Conservation (phyloP, 2,797 vertebrate species). For the Galaxias olidus region DNA sequence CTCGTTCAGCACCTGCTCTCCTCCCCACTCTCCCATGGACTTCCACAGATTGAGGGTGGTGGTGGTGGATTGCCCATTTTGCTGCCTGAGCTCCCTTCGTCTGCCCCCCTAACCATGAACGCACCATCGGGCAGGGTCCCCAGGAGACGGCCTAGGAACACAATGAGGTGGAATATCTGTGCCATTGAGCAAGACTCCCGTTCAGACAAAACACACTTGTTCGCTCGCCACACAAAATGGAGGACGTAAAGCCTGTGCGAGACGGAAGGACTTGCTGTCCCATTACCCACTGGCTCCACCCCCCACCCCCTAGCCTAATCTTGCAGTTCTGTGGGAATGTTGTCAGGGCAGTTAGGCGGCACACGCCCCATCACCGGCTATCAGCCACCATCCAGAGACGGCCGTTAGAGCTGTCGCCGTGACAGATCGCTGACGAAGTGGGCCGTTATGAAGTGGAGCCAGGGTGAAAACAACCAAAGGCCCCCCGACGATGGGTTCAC, state of each 20-base stretch:
- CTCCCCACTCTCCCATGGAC: no score
- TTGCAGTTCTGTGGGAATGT: conserved; percentile 59
- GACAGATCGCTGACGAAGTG: conserved; percentile 55
- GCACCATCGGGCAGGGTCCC: conserved; percentile 39
- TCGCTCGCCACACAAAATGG: conserved; percentile 58
- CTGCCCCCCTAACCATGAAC: conserved; percentile 9
- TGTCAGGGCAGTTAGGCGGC: conserved; percentile 48
- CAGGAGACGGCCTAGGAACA: conserved; percentile 58
- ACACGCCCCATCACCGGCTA: conserved; percentile 30
- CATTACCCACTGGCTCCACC: neutral
- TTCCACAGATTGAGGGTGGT: no score
- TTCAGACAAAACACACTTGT: conserved; percentile 53
- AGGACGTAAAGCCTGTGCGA: conserved; percentile 43
- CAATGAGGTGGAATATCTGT: conserved; percentile 71
- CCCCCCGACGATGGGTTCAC: conserved; percentile 27
- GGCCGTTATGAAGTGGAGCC: conserved; percentile 34
- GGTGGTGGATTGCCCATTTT: conserved; percentile 10
- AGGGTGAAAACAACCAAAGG: conserved; percentile 54
- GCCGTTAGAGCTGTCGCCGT: conserved; percentile 14
- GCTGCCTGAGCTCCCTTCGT: conserved; percentile 3
- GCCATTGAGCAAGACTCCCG: conserved; percentile 63
- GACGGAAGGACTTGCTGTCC: conserved; percentile 45
- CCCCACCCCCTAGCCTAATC: conserved; percentile 38
- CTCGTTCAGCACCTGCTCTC: conserved; percentile 3
- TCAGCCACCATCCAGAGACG: neutral